Conservation (phyloP, 1,140 invertebrate species). For the Meteorus sp. region DNA sequence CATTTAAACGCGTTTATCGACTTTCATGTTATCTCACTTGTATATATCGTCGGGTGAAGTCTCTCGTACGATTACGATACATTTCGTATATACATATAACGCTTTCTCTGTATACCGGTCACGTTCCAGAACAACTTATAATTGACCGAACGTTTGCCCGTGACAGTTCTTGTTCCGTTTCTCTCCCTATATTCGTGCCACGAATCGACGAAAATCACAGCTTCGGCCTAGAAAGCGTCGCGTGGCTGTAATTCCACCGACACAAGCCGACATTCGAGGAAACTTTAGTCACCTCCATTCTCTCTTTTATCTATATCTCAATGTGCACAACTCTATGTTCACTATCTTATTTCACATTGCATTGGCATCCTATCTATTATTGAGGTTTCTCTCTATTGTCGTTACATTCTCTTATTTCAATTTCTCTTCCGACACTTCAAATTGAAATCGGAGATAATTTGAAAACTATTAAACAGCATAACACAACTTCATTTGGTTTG, state of each 20-base stretch:
- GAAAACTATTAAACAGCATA: too few relatives aligned
- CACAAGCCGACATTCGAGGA: slow-evolving; percentile 13
- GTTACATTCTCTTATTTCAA: too few relatives aligned
- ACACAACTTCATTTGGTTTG: too few relatives aligned
- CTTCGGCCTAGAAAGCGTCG: slow-evolving; percentile 21
- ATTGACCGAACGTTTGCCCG: slow-evolving; percentile 47
- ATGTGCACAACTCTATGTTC: not conserved
- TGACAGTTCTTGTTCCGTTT: slow-evolving; percentile 44
- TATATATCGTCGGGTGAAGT: slow-evolving; percentile 5
- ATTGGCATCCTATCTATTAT: not conserved
- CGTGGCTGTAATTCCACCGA: slow-evolving; percentile 14
- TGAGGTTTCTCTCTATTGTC: not conserved
- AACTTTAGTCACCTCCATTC: not conserved
- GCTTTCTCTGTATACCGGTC: slow-evolving; percentile 27
- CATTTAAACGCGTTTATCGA: too few relatives aligned
- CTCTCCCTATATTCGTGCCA: slow-evolving; percentile 33
- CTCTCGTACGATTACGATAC: not conserved
- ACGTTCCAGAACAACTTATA: slow-evolving; percentile 47
- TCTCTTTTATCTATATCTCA: not conserved
- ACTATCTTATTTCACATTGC: not conserved
- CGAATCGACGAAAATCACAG: slow-evolving; percentile 39
- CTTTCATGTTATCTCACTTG: not conserved
- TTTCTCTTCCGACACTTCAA: too few relatives aligned
- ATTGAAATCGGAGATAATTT: too few relatives aligned
- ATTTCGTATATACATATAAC: not conserved